Percentiles rank a stretch among this genome's conserved stretches.
Evolutionary conservation across 2,113 vertebrate species (phyloP).

Genomic region (Syngnathoides biaculeatus): DNA sequence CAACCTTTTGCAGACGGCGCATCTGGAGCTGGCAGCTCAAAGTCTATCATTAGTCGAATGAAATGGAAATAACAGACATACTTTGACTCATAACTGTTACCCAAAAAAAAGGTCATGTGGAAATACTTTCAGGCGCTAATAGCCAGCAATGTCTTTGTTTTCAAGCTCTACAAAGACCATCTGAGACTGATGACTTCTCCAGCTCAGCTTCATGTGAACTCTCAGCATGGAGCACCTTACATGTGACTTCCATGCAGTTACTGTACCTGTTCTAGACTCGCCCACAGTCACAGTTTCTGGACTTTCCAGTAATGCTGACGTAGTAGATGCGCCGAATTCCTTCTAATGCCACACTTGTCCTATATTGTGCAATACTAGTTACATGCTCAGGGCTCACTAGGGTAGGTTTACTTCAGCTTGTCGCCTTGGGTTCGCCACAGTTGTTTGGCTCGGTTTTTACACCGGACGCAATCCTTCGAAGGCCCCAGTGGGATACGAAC

Average conservation of each 20-base stretch:
- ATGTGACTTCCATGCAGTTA: not conserved
- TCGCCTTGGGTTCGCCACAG: too few relatives aligned
- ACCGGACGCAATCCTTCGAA: too few relatives aligned
- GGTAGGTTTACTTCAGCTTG: too few relatives aligned
- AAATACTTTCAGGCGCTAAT: slow-evolving; percentile 17
- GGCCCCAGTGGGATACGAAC: too few relatives aligned
- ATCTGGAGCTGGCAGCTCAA: not conserved
- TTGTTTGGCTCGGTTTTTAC: too few relatives aligned
- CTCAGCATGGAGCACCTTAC: not conserved
- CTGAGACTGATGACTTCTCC: slow-evolving; percentile 57
- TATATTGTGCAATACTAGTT: not conserved
- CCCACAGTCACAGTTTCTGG: not conserved
- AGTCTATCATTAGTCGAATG: not conserved
- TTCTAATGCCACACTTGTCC: too few relatives aligned
- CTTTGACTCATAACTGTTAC: slow-evolving; percentile 16
- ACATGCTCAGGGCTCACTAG: not conserved
- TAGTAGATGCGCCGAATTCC: not conserved
- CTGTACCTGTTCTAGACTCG: not conserved
- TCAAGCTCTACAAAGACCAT: slow-evolving; percentile 20
- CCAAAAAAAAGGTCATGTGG: slow-evolving; percentile 37
- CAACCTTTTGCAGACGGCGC: not conserved
- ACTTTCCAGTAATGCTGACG: not conserved
- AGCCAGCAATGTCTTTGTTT: slow-evolving; percentile 16
- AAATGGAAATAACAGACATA: slow-evolving; percentile 37
- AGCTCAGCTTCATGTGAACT: slow-evolving; percentile 8